Conservation (phyloP, 2,797 vertebrate species). For the Danio jaintianensis region DNA sequence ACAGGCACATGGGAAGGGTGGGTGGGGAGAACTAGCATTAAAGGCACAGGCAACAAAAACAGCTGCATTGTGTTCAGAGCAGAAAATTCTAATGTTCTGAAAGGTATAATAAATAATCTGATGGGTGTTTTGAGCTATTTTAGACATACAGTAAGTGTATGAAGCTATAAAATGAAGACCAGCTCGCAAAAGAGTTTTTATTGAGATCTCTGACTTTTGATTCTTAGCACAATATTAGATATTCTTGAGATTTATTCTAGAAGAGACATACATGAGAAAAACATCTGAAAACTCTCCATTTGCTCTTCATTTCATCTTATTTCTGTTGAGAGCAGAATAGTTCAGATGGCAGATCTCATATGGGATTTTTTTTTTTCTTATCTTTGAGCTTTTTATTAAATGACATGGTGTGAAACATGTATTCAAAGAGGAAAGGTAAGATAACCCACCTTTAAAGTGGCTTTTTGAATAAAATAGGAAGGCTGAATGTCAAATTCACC, state of each 20-base stretch:
- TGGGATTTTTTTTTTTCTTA: background rate
- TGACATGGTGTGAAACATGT: background rate
- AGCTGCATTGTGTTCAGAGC: too few species aligned
- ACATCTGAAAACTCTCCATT: background rate
- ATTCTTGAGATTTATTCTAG: background rate
- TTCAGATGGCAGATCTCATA: background rate
- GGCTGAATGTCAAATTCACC: background rate
- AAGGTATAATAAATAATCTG: too few species aligned
- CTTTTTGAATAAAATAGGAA: background rate
- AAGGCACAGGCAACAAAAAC: too few species aligned
- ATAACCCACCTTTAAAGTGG: background rate
- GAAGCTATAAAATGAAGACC: background rate
- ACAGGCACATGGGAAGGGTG: too few species aligned
- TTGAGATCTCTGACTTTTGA: background rate
- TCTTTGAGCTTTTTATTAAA: background rate
- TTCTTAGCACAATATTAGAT: background rate
- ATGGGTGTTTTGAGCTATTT: too few species aligned
- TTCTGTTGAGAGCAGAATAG: background rate
- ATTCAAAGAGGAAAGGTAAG: background rate
- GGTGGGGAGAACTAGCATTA: too few species aligned
- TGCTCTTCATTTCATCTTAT: background rate
- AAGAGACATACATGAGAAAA: background rate
- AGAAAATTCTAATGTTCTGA: too few species aligned
- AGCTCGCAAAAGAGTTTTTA: background rate
- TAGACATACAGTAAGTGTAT: background rate